These are phyloP conservation scores for Trichonephila inaurata DNA, from an alignment of 1,140 invertebrate species.

Conservation along the genomic window DNA sequence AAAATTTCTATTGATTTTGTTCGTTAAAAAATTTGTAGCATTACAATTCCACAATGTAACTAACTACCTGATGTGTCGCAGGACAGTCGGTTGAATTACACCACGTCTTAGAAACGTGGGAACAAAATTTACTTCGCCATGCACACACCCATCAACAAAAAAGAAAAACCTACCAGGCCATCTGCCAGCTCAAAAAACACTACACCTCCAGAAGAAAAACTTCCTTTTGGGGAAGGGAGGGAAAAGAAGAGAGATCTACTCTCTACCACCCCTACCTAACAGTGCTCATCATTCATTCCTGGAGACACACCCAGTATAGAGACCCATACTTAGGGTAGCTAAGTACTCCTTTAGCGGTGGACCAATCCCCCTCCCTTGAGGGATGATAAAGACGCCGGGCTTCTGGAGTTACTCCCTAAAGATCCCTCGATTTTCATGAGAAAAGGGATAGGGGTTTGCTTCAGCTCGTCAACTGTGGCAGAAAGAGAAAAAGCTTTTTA, in stretches of 20 bases:
- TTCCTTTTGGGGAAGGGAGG: neutral
- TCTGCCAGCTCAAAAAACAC: constrained; percentile 11
- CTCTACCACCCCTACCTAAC: neutral
- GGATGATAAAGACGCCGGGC: constrained; percentile 27
- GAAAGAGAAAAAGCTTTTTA: neutral
- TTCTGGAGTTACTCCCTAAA: constrained; percentile 52
- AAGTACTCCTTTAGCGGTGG: constrained; percentile 44
- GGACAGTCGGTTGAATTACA: neutral
- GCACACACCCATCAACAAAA: constrained; percentile 16
- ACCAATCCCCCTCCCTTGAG: neutral
- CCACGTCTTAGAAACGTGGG: neutral
- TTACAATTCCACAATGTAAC: neutral
- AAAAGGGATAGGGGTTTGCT: neutral
- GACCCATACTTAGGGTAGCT: constrained; percentile 20
- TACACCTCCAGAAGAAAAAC: neutral
- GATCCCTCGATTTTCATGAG: neutral
- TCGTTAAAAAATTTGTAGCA: neutral
- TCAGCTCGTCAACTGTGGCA: neutral
- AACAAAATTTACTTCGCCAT: neutral
- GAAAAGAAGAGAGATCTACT: neutral
- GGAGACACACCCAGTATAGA: neutral
- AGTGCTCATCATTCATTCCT: constrained; percentile 34
- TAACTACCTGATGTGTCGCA: neutral
- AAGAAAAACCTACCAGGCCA: constrained; percentile 10
- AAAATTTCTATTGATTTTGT: too few relatives aligned